Conservation (phyloP, 2,113 vertebrate species). For the Silurus glanis region DNA sequence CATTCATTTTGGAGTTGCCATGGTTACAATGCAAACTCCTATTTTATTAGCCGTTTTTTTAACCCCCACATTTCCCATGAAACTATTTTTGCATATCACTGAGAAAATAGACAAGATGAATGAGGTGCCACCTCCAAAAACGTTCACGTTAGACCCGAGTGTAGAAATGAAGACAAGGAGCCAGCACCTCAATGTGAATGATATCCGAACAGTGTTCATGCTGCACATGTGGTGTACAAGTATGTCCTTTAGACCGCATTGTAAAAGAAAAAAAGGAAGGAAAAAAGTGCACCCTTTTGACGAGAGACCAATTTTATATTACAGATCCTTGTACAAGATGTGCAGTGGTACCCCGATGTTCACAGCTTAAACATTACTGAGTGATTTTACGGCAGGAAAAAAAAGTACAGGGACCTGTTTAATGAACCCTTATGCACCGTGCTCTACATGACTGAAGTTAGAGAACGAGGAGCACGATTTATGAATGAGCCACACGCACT, state of each 20-base stretch:
- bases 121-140: not conserved
- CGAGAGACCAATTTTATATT: not conserved
- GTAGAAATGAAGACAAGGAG: not conserved
- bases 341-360: not conserved
- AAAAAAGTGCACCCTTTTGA: not conserved
- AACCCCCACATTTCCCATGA: conserved; percentile 5
- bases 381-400: not conserved
- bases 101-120: conserved; percentile 6
- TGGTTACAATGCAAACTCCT: conserved; percentile 50
- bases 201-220: not conserved
- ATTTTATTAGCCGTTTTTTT: not conserved
- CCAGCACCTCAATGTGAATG: not conserved
- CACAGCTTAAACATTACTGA: too few species aligned
- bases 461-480: not conserved
- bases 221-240: not conserved
- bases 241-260: too few species aligned
- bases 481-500: not conserved
- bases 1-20: conserved; percentile 54
- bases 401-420: not conserved
- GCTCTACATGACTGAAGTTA: not conserved
- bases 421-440: not conserved
- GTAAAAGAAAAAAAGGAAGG: too few species aligned
- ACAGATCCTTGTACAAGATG: not conserved
- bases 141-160: not conserved
- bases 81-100: conserved; percentile 29